These are phyloP conservation scores for Agapornis canus DNA, from an alignment of 2,797 vertebrate species.

Conservation along the genomic window DNA sequence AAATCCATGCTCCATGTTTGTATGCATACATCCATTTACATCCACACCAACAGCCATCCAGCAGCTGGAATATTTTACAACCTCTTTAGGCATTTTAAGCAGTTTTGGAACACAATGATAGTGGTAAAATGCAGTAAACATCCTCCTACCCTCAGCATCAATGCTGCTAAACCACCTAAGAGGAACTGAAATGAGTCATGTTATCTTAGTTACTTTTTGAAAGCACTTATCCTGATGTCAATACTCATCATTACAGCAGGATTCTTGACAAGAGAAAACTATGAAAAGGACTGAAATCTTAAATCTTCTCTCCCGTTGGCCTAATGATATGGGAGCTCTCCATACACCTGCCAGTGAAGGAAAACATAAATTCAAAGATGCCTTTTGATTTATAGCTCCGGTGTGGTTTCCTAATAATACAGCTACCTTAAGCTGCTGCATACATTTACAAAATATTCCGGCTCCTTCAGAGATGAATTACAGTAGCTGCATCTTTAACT, in stretches of 20 bases:
- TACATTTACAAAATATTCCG: background rate
- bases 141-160: background rate
- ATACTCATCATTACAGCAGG: background rate
- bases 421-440: conserved; percentile 24
- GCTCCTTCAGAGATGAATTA: conserved; percentile 41
- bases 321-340: conserved; percentile 21
- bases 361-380: conserved; percentile 39
- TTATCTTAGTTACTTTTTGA: conserved; percentile 19
- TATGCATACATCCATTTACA: accelerated
- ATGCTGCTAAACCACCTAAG: conserved; percentile 17
- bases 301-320: background rate
- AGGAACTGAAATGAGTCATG: background rate
- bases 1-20: background rate
- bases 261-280: background rate
- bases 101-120: background rate
- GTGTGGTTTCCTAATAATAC: conserved; percentile 13
- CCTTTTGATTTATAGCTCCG: conserved; percentile 26
- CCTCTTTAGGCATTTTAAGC: background rate
- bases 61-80: background rate
- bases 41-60: background rate
- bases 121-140: background rate
- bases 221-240: background rate
- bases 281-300: background rate
- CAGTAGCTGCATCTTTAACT: conserved; percentile 39
- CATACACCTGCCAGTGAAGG: conserved; percentile 7